Base-by-base conservation (phyloP, 2,888 invertebrate species). In the Busseola fusca region DNA sequence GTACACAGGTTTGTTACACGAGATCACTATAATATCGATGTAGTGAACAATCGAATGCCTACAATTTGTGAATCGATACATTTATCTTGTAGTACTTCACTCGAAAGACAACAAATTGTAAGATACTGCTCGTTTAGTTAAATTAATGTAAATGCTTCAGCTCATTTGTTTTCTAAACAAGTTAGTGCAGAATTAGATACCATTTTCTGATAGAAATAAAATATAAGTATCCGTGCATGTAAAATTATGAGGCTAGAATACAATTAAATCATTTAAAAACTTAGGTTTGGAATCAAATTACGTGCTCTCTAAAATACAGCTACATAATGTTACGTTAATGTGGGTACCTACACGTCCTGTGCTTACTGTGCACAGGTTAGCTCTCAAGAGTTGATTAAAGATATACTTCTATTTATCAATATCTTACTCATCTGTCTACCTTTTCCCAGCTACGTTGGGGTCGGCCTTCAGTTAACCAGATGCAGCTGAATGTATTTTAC, bases 81-180 rank as follows among this genome's bases (percentile, higher is more conserved):
- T 72, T 63, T 45, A 72, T 72, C 52, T 72, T 25, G 50, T 40
- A 42, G 34, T 50, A 62, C 48, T 76, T 71, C 16, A 72, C 25
- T 6, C 6, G 4, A 63, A 25, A 45, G 63, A 73, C 56, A 59
- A 40, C 52, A 52, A 59, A 54, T 63, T 48, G 73, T 78, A 78
- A 75, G 57, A 78, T 64, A 63, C 10, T 59, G 78, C 73, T 63
- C 40, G 62, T 78, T 40, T 7, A 59, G 63, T 52, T 63, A 48
- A 58, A 78, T 78, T 72, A 48, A 72, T 73, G 63, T 63, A 48
- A 58, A 63, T 52, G 45, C 5, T 58, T 66, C 30, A 54, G 58
- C 25, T 48, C 58, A 59, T 78, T 64, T 16, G 48, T 78, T 64
- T 37, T 58, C 16, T 30, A 27, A 42, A 18, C 34, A 14, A 73